phyloP scores from a whole-genome alignment of 2,888 invertebrate species.

The Teinopalpus imperialis region DNA sequence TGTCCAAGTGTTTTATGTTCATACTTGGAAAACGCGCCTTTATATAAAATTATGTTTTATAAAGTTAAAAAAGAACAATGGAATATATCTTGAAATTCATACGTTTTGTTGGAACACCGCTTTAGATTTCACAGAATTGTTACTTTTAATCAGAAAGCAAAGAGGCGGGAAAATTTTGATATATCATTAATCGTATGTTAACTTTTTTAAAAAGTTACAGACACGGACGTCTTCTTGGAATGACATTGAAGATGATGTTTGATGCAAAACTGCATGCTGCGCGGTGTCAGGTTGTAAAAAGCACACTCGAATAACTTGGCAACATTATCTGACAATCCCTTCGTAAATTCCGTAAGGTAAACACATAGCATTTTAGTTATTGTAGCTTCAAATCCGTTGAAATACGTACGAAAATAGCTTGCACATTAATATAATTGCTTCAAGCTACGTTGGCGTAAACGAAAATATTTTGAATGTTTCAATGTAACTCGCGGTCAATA shows the following conservation, averaged over 20 bases:
- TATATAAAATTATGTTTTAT: too few species aligned
- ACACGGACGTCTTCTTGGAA: constrained; percentile 13
- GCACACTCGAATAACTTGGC: constrained; percentile 1
- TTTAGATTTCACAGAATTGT: neutral
- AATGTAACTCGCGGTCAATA: constrained; percentile 18
- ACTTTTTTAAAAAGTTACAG: too few species aligned
- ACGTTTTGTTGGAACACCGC: neutral
- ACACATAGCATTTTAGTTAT: neutral
- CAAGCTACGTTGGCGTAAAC: neutral
- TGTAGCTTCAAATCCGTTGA: neutral
- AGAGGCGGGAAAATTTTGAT: constrained; percentile 10
- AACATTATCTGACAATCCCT: constrained; percentile 11
- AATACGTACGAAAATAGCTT: neutral
- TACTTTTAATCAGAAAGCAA: constrained; percentile 1
- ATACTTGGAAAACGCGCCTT: too few species aligned
- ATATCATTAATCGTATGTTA: neutral
- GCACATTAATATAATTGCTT: neutral
- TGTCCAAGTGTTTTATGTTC: too few species aligned
- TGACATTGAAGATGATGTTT: constrained; percentile 4
- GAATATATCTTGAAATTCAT: neutral
- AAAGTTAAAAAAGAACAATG: too few species aligned
- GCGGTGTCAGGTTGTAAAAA: constrained; percentile 15
- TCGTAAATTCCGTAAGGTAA: constrained; percentile 2
- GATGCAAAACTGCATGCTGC: constrained; percentile 7
- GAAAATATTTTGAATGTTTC: constrained; percentile 20